A percentile compares a stretch with the other conserved stretches of the same genome.
Conservation (phyloP, 1,140 invertebrate genomes). For the Trichoplusia ni region DNA sequence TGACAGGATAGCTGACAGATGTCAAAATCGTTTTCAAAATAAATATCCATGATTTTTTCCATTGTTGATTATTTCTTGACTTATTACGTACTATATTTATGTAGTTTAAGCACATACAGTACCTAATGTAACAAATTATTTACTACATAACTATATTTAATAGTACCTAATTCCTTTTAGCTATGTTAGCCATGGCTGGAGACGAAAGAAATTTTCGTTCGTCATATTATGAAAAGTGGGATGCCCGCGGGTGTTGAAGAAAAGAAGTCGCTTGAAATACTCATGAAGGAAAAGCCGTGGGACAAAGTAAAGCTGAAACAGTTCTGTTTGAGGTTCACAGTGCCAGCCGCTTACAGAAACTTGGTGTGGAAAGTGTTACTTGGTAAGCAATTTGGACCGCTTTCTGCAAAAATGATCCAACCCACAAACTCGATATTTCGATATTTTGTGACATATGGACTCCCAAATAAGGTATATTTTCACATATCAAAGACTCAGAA, state of each 20-base stretch:
- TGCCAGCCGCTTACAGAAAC: conserved; percentile 90
- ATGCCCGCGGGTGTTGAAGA: conserved; percentile 93
- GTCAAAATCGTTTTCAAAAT: conserved; percentile 6
- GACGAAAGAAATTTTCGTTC: conserved; percentile 94
- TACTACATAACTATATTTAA: too few relatives aligned
- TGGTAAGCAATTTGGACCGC: conserved; percentile 79
- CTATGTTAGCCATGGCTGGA: conserved; percentile 48
- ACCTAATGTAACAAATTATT: too few relatives aligned
- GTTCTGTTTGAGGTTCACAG: conserved; percentile 91
- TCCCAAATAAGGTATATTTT: too few relatives aligned
- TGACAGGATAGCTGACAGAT: too few relatives aligned
- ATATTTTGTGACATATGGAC: too few relatives aligned
- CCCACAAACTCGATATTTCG: too few relatives aligned
- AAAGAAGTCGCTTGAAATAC: conserved; percentile 95
- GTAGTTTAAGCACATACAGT: too few relatives aligned
- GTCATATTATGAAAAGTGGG: conserved; percentile 94
- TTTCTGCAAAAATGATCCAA: too few relatives aligned
- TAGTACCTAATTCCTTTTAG: too few relatives aligned
- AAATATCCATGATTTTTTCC: background rate
- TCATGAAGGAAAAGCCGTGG: conserved; percentile 92
- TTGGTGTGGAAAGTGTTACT: conserved; percentile 93
- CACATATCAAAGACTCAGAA: too few relatives aligned
- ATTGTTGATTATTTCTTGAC: background rate
- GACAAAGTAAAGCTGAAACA: conserved; percentile 91
- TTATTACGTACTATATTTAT: too few relatives aligned